Base-by-base conservation (phyloP, 2,797 vertebrate genomes). In the Nannoperca australis region DNA sequence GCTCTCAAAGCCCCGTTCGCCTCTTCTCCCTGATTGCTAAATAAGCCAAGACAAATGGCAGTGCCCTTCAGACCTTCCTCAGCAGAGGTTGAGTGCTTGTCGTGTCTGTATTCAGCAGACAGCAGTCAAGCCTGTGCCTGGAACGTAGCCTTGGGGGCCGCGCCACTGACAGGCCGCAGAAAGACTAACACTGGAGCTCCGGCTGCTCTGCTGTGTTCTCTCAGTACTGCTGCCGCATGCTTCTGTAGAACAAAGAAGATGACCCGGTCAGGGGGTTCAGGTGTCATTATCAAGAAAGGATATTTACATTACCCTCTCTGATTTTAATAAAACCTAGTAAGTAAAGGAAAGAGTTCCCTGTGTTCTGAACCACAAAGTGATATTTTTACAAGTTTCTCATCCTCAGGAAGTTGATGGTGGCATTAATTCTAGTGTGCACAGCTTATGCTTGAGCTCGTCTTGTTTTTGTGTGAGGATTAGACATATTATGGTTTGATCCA, bases 81-180 rank as follows among this genome's bases (percentile, higher is more conserved):
- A 20, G 72, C 2, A 51, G 84, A 77, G 73, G 67, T 10, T 63
- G 72, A 45, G 81, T 75, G 81, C 76, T 50, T 7, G 74, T 88
- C 87, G 88, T 68, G 85, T 91, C 91, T 87, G 83, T 74, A 86
- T 87, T 80, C 88, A 78, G 83, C 81, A 80, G 85, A 66, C 81
- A 10, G 73, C 38, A 10, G 36, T 66, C 74, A 56, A 86, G 73
- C 14, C 82, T 85, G 76, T 56, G 82, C 83, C 82, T 78, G 67
- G 73, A 85, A 83, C 49, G 66, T 66, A 15, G 85, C 90, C 86
- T 81, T 47, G 7, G 83, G 88, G 80, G 45, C 42, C 10, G 24
- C 20, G 18, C 49, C 44, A 12, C 63, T 65, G 70, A 86, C 76
- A 81, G 65, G 70, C 76, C 67, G 20, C 47, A 64, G 78, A 74